phyloP scores from a whole-genome alignment of 2,888 invertebrate genomes.

The Octonoba sinensis region DNA sequence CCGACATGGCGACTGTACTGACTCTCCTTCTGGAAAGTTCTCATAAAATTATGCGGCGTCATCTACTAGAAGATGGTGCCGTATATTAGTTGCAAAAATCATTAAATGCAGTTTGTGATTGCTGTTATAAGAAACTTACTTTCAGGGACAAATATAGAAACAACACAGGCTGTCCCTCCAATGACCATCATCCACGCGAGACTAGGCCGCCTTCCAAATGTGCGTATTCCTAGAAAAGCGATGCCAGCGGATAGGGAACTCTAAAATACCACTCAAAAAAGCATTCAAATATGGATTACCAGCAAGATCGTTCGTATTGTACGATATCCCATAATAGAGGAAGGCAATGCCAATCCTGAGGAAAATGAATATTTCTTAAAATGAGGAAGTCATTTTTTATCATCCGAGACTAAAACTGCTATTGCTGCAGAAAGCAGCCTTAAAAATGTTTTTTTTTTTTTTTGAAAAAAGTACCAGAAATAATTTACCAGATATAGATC shows the following conservation, averaged over 20 bases:
- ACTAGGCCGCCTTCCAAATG: constrained; percentile 1
- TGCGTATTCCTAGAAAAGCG: not conserved
- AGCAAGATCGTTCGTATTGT: constrained; percentile 82
- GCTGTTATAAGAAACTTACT: not conserved
- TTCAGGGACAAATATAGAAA: not conserved
- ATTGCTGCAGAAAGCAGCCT: no score
- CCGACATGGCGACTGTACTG: no score
- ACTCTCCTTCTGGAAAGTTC: no score
- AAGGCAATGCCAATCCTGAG: constrained; percentile 81
- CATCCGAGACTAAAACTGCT: no score
- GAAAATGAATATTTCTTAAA: no score
- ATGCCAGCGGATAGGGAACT: constrained; percentile 22
- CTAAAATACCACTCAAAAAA: constrained; percentile 72
- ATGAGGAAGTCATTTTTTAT: no score
- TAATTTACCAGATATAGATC: constrained; percentile 19
- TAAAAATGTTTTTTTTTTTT: no score
- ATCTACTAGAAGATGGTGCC: no score
- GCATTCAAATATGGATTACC: constrained; percentile 81
- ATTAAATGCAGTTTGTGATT: no score
- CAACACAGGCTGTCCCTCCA: constrained; percentile 1
- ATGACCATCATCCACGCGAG: constrained; percentile 4
- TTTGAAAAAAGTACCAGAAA: no score
- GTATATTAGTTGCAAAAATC: no score
- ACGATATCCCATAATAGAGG: constrained; percentile 82
- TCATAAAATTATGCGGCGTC: no score